Conservation (phyloP, 2,888 invertebrate species). For the Coecobrya sp. region DNA sequence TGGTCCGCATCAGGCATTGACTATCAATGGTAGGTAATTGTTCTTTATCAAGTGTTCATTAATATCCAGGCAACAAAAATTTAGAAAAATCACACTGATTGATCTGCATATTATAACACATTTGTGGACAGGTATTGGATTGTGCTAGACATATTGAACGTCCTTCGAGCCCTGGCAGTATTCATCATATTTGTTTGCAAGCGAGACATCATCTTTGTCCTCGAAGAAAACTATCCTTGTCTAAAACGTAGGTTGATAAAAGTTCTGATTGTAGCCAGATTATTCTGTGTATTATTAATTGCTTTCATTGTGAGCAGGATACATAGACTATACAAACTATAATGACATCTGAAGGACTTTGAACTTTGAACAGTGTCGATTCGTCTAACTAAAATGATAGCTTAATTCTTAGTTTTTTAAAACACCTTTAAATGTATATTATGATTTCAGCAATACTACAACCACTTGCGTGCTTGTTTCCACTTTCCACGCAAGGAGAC, state of each 20-base stretch:
- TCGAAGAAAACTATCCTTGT: constrained; percentile 82
- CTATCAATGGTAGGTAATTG: no score
- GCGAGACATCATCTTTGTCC: constrained; percentile 81
- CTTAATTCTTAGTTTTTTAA: not conserved
- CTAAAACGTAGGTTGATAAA: constrained; percentile 80
- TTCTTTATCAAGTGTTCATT: no score
- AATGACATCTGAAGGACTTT: not conserved
- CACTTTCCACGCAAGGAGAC: constrained; percentile 54
- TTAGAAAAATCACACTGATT: no score
- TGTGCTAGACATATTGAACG: constrained; percentile 84
- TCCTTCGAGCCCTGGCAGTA: constrained; percentile 85
- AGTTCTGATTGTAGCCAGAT: constrained; percentile 27
- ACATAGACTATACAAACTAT: no score
- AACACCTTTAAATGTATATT: constrained; percentile 61
- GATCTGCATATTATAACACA: no score
- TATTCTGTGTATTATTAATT: not conserved
- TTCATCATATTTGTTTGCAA: constrained; percentile 86
- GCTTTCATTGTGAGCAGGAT: constrained; percentile 14
- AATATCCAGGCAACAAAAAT: no score
- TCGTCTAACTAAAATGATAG: not conserved
- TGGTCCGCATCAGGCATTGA: constrained; percentile 68
- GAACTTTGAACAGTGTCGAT: not conserved
- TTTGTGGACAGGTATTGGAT: constrained; percentile 86
- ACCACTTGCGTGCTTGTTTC: constrained; percentile 74
- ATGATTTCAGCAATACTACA: constrained; percentile 75